Conservation (phyloP, 2,888 invertebrate genomes). For the Molanna angustata region DNA sequence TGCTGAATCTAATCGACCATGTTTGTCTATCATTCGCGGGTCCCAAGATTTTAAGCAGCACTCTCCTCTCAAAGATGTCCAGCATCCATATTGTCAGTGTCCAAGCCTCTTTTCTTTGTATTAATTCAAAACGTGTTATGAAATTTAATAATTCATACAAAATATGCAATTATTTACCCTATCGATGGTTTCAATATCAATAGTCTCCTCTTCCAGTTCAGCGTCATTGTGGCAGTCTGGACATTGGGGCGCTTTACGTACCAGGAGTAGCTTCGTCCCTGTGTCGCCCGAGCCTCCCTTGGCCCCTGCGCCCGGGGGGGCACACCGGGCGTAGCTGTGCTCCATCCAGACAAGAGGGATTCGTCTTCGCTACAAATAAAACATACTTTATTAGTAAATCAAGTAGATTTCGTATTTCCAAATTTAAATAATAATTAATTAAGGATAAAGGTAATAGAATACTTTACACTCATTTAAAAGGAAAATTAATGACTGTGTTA, state of each 20-base stretch:
- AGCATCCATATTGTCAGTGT: too few species aligned
- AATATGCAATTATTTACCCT: too few species aligned
- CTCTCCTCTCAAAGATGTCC: too few species aligned
- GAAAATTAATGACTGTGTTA: neutral
- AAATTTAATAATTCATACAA: neutral
- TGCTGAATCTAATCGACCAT: too few species aligned
- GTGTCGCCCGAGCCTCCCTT: constrained; percentile 32
- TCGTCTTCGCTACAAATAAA: constrained; percentile 22
- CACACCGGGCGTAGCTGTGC: constrained; percentile 46
- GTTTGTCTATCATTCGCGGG: too few species aligned
- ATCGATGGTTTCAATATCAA: constrained; percentile 29
- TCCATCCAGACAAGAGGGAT: constrained; percentile 42
- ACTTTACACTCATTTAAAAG: too few species aligned
- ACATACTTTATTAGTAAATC: too few species aligned
- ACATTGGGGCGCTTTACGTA: constrained; percentile 34
- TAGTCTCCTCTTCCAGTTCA: constrained; percentile 18
- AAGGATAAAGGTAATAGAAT: too few species aligned
- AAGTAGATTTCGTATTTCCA: too few species aligned
- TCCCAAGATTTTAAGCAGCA: too few species aligned
- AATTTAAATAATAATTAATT: too few species aligned
- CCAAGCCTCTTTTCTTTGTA: too few species aligned
- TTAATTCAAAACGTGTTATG: neutral
- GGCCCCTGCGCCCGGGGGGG: constrained; percentile 9
- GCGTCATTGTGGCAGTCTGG: constrained; percentile 29
- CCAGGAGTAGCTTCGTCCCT: constrained; percentile 38